These are phyloP conservation scores for Aurelia aurita DNA, from an alignment of 30 jellyfish, hydroid and myxozoan genomes.

Conservation along the genomic window DNA sequence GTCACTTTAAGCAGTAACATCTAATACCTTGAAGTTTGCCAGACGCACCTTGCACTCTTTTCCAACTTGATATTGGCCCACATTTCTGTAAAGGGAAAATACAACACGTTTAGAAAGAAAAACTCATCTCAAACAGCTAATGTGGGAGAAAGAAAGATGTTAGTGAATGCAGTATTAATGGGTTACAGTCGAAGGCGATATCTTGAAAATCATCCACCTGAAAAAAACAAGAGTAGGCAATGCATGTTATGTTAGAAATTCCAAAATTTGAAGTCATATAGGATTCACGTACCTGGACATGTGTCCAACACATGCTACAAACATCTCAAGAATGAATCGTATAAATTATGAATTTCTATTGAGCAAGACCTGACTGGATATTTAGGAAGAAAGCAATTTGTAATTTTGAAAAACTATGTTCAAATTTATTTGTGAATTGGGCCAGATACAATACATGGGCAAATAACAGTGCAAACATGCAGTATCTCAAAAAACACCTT, in stretches of 20 bases:
- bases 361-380: conserved; percentile 72
- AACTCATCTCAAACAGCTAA: background rate
- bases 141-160: conserved; percentile 9
- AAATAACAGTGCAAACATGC: too few relatives aligned
- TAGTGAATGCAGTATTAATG: too few relatives aligned
- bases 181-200: too few relatives aligned
- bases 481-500: too few relatives aligned
- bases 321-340: conserved; percentile 13
- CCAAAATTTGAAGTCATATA: conserved; percentile 11
- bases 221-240: too few relatives aligned
- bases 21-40: conserved; percentile 93
- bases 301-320: conserved; percentile 72
- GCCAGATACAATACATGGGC: too few relatives aligned
- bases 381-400: conserved; percentile 63
- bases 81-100: conserved; percentile 77
- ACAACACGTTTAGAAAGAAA: too few relatives aligned
- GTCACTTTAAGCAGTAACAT: too few relatives aligned
- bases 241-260: too few relatives aligned
- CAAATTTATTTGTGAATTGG: too few relatives aligned
- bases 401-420: background rate
- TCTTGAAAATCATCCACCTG: too few relatives aligned
- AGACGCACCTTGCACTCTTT: conserved; percentile 98
- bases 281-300: conserved; percentile 65
- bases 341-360: conserved; percentile 44
- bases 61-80: conserved; percentile 96